phyloP scores from a whole-genome alignment of 1,140 invertebrate genomes.

The Microplitis demolitor region DNA sequence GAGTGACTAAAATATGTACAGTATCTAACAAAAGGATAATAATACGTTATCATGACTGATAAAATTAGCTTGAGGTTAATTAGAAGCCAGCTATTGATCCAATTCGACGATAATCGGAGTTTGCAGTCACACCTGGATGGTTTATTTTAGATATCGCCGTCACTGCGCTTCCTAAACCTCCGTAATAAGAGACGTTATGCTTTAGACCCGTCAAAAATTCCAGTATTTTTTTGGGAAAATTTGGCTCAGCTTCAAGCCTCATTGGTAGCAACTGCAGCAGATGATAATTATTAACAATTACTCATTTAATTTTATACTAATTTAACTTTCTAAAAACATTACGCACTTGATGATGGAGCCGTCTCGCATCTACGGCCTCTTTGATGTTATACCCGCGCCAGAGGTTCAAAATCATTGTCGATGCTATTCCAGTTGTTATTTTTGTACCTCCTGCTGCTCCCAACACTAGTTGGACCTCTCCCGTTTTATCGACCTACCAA shows the following conservation, averaged over 20 bases:
- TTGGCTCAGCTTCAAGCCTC: slow-evolving; percentile 66
- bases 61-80: too few species aligned
- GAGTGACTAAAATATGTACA: too few species aligned
- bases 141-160: slow-evolving; percentile 57
- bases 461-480: slow-evolving; percentile 71
- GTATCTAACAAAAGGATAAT: too few species aligned
- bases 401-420: slow-evolving; percentile 63
- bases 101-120: slow-evolving; percentile 65
- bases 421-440: slow-evolving; percentile 82
- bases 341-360: slow-evolving; percentile 57
- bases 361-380: slow-evolving; percentile 46
- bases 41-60: too few species aligned
- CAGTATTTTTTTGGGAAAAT: slow-evolving; percentile 63
- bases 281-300: slow-evolving; percentile 4
- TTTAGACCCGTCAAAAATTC: slow-evolving; percentile 58
- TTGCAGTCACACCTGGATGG: slow-evolving; percentile 58
- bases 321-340: neutral
- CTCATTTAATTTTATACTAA: neutral
- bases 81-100: slow-evolving; percentile 55
- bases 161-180: slow-evolving; percentile 64
- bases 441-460: slow-evolving; percentile 89
- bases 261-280: slow-evolving; percentile 72
- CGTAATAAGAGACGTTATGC: slow-evolving; percentile 54
- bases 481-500: slow-evolving; percentile 64
- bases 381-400: slow-evolving; percentile 49